These are phyloP conservation scores for Choristoneura rosaceana DNA, from an alignment of 2,888 invertebrate genomes.

Conservation along the genomic window DNA sequence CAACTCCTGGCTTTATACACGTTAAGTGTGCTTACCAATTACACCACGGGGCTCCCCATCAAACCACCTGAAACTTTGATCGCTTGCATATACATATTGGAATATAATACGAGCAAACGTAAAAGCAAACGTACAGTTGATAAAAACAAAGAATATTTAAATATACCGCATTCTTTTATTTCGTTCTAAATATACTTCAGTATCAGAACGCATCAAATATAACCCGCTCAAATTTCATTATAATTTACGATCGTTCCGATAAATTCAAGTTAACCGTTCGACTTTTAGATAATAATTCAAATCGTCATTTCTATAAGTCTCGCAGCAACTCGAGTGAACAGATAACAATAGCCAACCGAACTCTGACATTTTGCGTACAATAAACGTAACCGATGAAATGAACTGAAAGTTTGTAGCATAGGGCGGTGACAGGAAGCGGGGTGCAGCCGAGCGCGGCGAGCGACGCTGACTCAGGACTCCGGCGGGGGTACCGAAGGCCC, in stretches of 20 bases:
- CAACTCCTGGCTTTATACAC: no score
- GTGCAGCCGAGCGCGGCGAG: constrained; percentile 75
- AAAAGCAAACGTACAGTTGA: no score
- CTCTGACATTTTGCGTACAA: constrained; percentile 70
- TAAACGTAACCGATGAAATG: constrained; percentile 70
- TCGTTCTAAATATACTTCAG: not conserved
- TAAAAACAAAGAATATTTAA: no score
- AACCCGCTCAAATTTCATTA: not conserved
- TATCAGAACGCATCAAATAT: not conserved
- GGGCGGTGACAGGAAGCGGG: constrained; percentile 78
- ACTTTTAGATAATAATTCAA: constrained; percentile 18
- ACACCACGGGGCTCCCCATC: no score
- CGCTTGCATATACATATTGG: no score
- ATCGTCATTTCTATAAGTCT: constrained; percentile 7
- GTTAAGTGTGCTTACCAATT: no score
- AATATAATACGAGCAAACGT: no score
- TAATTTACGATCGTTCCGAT: not conserved
- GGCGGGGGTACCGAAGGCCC: not conserved
- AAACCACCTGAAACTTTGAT: no score
- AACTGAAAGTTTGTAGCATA: constrained; percentile 80
- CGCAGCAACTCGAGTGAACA: constrained; percentile 31
- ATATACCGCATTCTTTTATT: no score
- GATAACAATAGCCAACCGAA: constrained; percentile 31
- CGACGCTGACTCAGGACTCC: constrained; percentile 72
- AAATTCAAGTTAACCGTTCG: not conserved